Base-by-base conservation (phyloP, 1,140 invertebrate species). In the Rhagoletis zephyria region DNA sequence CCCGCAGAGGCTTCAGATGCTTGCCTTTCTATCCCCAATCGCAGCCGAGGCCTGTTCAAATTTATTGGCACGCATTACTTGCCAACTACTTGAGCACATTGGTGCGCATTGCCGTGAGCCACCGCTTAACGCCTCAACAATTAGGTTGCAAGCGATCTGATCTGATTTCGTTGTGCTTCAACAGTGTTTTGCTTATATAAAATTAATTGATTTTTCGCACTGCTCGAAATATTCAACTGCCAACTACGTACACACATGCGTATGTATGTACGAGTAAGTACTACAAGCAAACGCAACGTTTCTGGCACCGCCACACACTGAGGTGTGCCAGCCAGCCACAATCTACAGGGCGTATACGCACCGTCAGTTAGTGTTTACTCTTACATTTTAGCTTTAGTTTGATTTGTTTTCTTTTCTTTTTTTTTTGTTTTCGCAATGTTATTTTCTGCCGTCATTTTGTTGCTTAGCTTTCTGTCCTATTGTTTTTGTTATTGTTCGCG, bases 181-280 rank as follows among this genome's bases (percentile, higher is more conserved):
- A 19, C n/a, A n/a, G 6, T 56, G 74, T 19, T n/a, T 81, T 51
- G 16, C n/a, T 81, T 56, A n/a, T 81, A 81, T 81, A 56, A 19
- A 81, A 81, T 56, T 81, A 81, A 81, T 81, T 81, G 74, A 51
- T 30, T 81, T 81, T 16, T 81, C 56, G 51, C 19, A 67, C 19
- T 9, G 16, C 19, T 56, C 56, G 48, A 56, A 59, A 81, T n/a
- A 81, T 56, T 19, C 74, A 56, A 12, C 45, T 81, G 48, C 74
- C 48, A 81, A 4, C 74, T 3, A 16, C 70, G 48, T 12, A 45
- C 14, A 74, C 30, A 30, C 30, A 30, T 30, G 30, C 30, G 30
- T 30, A 30, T 30, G 30, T 30, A 30, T 30, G 30, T 30, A 30
- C 30, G 30, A 30, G 30, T 30, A 30, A 30, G 30, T 30, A 30